A percentile compares a stretch with the other conserved stretches of the same genome.
Conservation (phyloP, 2,888 invertebrate species). For the Hypselothyrea guttata region DNA sequence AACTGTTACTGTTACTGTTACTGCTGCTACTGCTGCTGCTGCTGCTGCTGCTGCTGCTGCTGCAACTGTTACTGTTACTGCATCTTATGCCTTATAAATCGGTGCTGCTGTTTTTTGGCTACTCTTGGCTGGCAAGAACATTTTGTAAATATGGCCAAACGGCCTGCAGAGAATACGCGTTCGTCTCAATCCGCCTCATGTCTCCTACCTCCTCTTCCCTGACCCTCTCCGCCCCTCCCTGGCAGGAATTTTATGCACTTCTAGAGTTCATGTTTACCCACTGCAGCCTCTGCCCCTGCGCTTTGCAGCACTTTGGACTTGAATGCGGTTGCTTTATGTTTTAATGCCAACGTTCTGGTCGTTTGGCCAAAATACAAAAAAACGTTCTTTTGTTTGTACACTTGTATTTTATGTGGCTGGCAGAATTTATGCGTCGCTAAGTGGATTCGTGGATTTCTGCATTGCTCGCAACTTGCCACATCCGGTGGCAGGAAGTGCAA, state of each 20-base stretch:
- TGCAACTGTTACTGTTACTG: not conserved
- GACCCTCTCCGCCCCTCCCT: slow-evolving; percentile 18
- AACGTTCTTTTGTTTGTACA: slow-evolving; percentile 72
- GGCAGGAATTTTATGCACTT: slow-evolving; percentile 66
- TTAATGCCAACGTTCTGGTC: slow-evolving; percentile 52
- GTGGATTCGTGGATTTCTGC: slow-evolving; percentile 67
- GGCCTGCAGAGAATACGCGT: slow-evolving; percentile 20
- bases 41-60: slow-evolving; percentile 18
- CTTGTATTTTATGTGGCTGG: slow-evolving; percentile 65
- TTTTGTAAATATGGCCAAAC: slow-evolving; percentile 66
- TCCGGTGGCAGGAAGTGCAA: slow-evolving; percentile 58
- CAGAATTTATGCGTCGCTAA: slow-evolving; percentile 70
- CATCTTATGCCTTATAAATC: slow-evolving; percentile 50
- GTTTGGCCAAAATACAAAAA: slow-evolving; percentile 8
- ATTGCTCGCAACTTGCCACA: slow-evolving; percentile 30
- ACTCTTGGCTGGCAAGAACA: slow-evolving; percentile 55
- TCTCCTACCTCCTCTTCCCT: not conserved
- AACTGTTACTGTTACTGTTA: too few species aligned
- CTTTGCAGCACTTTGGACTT: slow-evolving; percentile 44
- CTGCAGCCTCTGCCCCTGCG: not conserved
- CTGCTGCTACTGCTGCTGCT: not conserved
- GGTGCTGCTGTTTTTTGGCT: slow-evolving; percentile 40
- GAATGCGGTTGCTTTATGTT: slow-evolving; percentile 56
- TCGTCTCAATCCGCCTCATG: not conserved
- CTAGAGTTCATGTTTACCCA: slow-evolving; percentile 54